Base-by-base conservation (phyloP, 2,113 vertebrate species). In the Alligator sinensis region DNA sequence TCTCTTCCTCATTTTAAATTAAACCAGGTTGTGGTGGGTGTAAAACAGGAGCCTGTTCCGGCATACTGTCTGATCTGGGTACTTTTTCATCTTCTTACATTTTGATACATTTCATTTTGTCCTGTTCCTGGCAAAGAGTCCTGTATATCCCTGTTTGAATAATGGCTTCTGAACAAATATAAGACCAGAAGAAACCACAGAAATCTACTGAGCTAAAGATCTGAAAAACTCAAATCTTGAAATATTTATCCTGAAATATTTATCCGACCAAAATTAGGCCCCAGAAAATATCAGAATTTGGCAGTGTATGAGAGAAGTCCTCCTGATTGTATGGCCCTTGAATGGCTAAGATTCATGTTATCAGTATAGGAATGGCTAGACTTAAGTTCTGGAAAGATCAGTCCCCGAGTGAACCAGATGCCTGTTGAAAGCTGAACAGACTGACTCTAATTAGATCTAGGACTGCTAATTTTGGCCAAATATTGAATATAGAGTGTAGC, bases 51-150 rank as follows among this genome's bases (percentile, higher is more conserved):
- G 58, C 91, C 85, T 94, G 85, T 91, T 82, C 75, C 61, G 83
- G 83, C 11, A 89, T 61, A 91, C 83, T 89, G 92, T 47, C 19
- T 84, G 87, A 87, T 66, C 22, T 88, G 12, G 12, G 27, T 61
- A 70, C 2, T 17, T 64, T 95, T 92, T 63, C 7, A 47, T 28
- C 0, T 6, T 9, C 27, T 9, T 83, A 15, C 61, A 62, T 27
- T 92, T 95, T 95, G 28, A 9, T 89, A 38, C 75, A 60, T 72
- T 95, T 92, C 92, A 84, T 78, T 92, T 96, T 89, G 61, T 86
- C 92, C 95, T 96, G 94, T 1, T 9, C 34, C 19, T 72, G 21
- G 47, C 2, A 89, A 24, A 81, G 87, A 76, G 66, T 93, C 76
- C 59, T 55, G 82, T 70, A 75, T 64, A 78, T 91, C 59, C 91